Evolutionary conservation across 1,140 invertebrate genomes (phyloP), one percentile per base, ranked within the genome.

Genomic region (Papilio aristodemus): DNA sequence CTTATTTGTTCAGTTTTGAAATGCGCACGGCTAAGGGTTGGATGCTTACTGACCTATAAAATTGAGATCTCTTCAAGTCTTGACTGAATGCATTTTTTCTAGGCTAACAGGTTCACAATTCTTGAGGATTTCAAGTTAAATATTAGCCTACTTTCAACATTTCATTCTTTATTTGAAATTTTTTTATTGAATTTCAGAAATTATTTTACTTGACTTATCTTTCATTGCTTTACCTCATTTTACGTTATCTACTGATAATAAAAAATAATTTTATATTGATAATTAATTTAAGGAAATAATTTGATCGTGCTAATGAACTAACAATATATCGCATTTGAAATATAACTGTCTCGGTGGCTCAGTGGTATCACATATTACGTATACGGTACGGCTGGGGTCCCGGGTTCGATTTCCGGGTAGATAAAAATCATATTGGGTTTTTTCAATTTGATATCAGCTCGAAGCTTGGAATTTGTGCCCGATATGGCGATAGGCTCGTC

Each of bases 41-140:
- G 17, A 39, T 36, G 17, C 14, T 62, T 62, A 62, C 36, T 62
- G 59, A 37, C 36, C 32, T 62, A 37, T 37, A 37, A 62, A 38
- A 37, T 37, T 62, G 36, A 37, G 17, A 37, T 62, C 59, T 62
- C 59, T 62, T 62, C 59, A 37, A 62, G 59, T 62, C 59, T 14
- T 62, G 27, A 59, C 59, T 62, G 59, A 62, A 62, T 62, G 59
- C 14, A 62, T 11, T 38, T 62, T 60, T 62, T 62, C 59, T 62
- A 62, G 36, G 36, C 59, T 62, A 62, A 62, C 32, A 62, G 36
- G 59, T 38, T 62, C 32, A 62, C 9, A 9, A 62, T 62, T 38
- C 32, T 62, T 37, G 36, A 39, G 14, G 32, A 32, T 54, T 54
- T 54, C 46, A 10, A 54, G 9, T 54, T 25, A 54, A 54, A 54